Evolutionary conservation across 2,888 invertebrate species (phyloP), one percentile per base, ranked within the genome.

Genomic region (Limnephilus marmoratus): DNA sequence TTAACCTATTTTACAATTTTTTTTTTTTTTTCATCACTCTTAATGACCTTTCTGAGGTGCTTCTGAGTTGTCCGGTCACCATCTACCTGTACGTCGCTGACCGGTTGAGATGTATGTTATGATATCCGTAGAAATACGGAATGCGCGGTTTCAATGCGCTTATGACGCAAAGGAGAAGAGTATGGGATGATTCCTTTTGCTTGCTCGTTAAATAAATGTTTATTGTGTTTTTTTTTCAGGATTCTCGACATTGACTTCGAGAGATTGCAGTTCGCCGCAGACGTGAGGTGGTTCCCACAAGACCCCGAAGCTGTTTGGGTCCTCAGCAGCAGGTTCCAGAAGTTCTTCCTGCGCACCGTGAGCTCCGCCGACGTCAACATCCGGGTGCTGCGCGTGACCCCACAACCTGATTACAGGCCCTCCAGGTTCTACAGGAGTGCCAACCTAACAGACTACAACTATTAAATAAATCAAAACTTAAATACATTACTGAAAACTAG

Each of bases 251-350:
- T 97, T 94, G 98, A 98, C 94, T 96, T 97, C 0, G 97, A 97
- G 94, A 96, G 96, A 92, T 95, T 98, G 45, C 98, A 98, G 95
- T 98, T 98, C 95, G 97, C 97, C 41, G 97, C 98, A 0, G 98
- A 98, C 94, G 96, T 98, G 91, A 95, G 97, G 93, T 97, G 97
- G 96, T 96, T 97, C 0, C 97, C 96, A 92, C 96, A 97, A 0
- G 98, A 98, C 95, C 97, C 97, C 81, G 97, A 97, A 12, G 97
- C 97, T 90, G 94, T 98, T n/a, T 98, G 98, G 97, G 95, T 97
- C 7, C 95, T 98, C 80, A 97, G 98, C 2, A 97, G 98, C 0
- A 97, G 97, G 92, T 98, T 98, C 96, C 98, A 98, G 94, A 97
- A 97, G 94, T 98, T 97, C 96, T 98, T 98, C 96, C 95, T 97